Percentiles rank a stretch among this genome's conserved stretches.
Conservation (phyloP, 2,888 invertebrate genomes). For the Ptychoptera contaminata region DNA sequence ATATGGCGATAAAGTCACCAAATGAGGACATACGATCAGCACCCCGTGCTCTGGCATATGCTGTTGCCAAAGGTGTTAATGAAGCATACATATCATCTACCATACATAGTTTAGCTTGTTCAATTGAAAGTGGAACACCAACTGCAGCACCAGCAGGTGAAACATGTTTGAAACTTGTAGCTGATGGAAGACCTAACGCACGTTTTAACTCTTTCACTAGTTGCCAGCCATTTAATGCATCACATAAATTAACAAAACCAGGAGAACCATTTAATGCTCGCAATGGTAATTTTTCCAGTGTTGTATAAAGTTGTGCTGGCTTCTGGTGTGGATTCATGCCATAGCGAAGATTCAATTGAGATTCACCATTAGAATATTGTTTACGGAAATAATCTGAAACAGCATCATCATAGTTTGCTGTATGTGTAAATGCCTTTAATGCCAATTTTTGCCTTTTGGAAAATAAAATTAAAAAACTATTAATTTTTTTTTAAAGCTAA, state of each 20-base stretch:
- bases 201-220: constrained; percentile 74
- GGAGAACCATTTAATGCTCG: constrained; percentile 87
- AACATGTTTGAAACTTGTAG: constrained; percentile 95
- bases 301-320: constrained; percentile 83
- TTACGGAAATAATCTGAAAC: constrained; percentile 93
- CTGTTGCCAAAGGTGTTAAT: constrained; percentile 69
- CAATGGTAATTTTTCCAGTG: constrained; percentile 60
- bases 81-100: constrained; percentile 65
- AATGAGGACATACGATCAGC: constrained; percentile 99
- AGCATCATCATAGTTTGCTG: constrained; percentile 83
- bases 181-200: constrained; percentile 72
- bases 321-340: constrained; percentile 98
- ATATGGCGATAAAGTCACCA: constrained; percentile 92
- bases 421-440: constrained; percentile 91
- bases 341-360: constrained; percentile 77
- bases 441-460: constrained; percentile 59
- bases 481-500: constrained; percentile 34
- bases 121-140: constrained; percentile 56
- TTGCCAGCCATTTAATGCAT: constrained; percentile 96
- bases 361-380: constrained; percentile 60
- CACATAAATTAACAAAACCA: constrained; percentile 94
- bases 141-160: constrained; percentile 96
- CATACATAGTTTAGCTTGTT: constrained; percentile 83
- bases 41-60: constrained; percentile 91
- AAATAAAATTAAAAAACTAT: constrained; percentile 5